Percentiles rank a stretch among this genome's conserved stretches.
These are phyloP conservation scores for Thalassarche chlororhynchos DNA, from an alignment of 2,113 vertebrate species.

Conservation along the genomic window DNA sequence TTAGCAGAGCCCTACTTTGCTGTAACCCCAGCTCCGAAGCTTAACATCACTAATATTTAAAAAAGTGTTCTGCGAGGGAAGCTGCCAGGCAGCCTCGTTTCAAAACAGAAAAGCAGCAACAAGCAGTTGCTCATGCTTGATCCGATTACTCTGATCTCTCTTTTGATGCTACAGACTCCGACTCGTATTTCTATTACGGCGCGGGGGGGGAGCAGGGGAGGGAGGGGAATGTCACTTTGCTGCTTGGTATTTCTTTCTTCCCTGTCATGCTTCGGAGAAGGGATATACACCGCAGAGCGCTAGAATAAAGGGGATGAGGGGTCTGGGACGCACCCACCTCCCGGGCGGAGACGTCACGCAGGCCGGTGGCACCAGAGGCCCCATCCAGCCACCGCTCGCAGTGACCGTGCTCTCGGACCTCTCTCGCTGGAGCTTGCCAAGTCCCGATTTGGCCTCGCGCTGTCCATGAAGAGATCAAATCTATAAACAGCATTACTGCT, in stretches of 20 bases:
- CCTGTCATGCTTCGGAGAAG: slow-evolving; percentile 4
- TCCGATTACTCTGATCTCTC: slow-evolving; percentile 72
- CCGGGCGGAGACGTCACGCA: accelerated
- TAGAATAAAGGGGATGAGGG: accelerated
- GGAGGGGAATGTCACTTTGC: neutral
- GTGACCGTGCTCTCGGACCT: accelerated
- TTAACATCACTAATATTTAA: neutral
- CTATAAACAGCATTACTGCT: accelerated
- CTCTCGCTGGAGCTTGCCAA: neutral
- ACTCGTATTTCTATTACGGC: slow-evolving; percentile 60
- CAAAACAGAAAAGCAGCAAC: slow-evolving; percentile 59
- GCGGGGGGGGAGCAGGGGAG: slow-evolving; percentile 3
- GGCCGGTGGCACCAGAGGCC: neutral
- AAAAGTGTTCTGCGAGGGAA: neutral
- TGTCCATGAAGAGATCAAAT: accelerated
- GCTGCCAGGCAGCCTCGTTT: slow-evolving; percentile 56
- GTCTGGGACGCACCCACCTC: neutral
- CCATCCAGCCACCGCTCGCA: accelerated
- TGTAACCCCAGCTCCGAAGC: neutral
- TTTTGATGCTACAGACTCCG: slow-evolving; percentile 67
- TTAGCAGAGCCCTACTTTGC: neutral
- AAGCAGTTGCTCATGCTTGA: slow-evolving; percentile 70
- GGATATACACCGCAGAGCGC: neutral
- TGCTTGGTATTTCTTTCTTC: slow-evolving; percentile 25
- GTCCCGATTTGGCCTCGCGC: accelerated